A percentile compares a stretch with the other conserved stretches of the same genome.
phyloP scores from a whole-genome alignment of 2,113 vertebrate genomes.

The Eonycteris spelaea region DNA sequence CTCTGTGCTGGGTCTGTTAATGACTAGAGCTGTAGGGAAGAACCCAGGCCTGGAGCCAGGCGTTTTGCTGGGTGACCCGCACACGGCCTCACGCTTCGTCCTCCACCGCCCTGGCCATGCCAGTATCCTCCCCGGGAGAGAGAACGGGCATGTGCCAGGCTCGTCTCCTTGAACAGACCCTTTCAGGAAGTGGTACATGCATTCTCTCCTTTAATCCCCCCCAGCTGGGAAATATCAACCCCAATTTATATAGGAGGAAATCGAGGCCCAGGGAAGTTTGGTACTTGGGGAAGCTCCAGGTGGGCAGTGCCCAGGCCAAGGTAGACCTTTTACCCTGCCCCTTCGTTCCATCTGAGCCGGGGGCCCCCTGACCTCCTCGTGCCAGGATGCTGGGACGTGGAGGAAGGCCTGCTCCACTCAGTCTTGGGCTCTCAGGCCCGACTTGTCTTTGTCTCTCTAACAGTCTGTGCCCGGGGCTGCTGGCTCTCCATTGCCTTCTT shows the following conservation, averaged over 20 bases:
- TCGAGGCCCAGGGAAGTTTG: rapidly evolving
- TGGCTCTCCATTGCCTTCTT: background rate
- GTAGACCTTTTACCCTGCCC: background rate
- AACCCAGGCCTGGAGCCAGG: background rate
- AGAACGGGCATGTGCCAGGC: background rate
- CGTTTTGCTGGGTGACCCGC: rapidly evolving
- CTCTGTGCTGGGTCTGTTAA: background rate
- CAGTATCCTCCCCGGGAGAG: background rate
- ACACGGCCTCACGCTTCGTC: background rate
- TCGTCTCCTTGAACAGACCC: background rate
- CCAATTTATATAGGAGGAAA: background rate
- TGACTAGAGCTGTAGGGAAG: background rate
- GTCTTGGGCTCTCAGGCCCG: no score
- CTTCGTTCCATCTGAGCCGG: background rate
- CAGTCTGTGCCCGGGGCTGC: no score
- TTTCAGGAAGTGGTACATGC: rapidly evolving
- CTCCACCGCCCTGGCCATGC: background rate
- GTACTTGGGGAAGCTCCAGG: background rate
- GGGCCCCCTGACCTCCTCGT: background rate
- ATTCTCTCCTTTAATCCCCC: background rate
- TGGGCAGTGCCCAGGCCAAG: background rate
- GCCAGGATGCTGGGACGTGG: rapidly evolving
- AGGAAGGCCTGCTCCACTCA: background rate
- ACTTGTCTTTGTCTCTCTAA: background rate
- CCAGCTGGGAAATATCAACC: background rate